These are phyloP conservation scores for Hiodon alosoides DNA, from an alignment of 2,113 vertebrate species.

Conservation along the genomic window DNA sequence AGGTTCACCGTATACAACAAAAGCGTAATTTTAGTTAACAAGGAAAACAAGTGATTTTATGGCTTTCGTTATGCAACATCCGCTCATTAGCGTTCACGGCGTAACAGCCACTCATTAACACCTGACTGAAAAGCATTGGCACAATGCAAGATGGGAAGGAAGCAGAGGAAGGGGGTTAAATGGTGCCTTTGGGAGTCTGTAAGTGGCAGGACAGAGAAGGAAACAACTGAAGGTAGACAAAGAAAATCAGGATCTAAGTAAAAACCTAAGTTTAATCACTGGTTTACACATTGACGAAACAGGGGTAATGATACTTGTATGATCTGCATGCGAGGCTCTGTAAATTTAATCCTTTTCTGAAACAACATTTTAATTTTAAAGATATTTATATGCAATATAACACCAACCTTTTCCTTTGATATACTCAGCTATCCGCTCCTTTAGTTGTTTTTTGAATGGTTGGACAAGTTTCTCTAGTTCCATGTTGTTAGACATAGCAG, in stretches of 20 bases:
- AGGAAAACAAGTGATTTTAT: background rate
- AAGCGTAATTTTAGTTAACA: background rate
- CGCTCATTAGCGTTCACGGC: background rate
- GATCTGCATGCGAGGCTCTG: too few species aligned
- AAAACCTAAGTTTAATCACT: too few species aligned
- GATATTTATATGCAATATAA: background rate
- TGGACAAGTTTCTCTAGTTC: conserved; percentile 36
- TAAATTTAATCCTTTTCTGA: background rate
- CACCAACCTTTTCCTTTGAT: conserved; percentile 43
- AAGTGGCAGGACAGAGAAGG: conserved; percentile 3
- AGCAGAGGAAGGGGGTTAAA: background rate
- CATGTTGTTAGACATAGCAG: conserved; percentile 27
- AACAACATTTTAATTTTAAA: background rate
- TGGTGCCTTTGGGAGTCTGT: background rate
- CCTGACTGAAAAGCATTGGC: background rate
- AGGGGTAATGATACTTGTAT: too few species aligned
- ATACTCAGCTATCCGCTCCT: conserved; percentile 38
- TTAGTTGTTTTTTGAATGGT: conserved; percentile 45
- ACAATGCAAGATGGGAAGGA: background rate
- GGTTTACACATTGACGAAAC: background rate
- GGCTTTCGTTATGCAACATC: background rate
- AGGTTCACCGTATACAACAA: background rate
- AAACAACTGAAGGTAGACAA: background rate
- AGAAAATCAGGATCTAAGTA: background rate
- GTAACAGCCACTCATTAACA: background rate